Conservation (phyloP, 2,888 invertebrate genomes). For the Bellardia bayeri region DNA sequence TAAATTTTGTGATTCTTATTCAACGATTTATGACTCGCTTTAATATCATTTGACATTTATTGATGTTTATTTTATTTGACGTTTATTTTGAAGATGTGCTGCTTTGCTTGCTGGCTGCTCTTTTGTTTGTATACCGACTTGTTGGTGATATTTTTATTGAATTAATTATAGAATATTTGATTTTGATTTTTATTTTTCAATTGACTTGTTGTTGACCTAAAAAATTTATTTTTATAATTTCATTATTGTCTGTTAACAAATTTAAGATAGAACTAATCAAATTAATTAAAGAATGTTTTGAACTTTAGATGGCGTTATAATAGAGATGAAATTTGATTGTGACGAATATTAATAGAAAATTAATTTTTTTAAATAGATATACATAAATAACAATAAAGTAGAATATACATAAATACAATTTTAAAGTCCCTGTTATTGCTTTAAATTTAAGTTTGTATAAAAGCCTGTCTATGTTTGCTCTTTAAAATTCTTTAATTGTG, state of each 20-base stretch:
- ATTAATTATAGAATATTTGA: conserved; percentile 49
- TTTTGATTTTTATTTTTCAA: conserved; percentile 33
- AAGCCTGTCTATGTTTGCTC: too few relatives aligned
- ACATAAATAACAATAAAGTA: too few relatives aligned
- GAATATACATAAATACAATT: too few relatives aligned
- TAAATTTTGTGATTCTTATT: conserved; percentile 28
- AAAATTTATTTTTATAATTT: conserved; percentile 34
- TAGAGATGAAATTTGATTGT: not conserved
- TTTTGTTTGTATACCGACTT: not conserved
- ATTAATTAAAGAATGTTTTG: not conserved
- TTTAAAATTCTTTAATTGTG: too few relatives aligned
- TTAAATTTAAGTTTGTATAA: too few relatives aligned
- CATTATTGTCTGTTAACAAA: conserved; percentile 23
- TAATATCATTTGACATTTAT: conserved; percentile 79
- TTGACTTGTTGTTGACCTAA: conserved; percentile 57
- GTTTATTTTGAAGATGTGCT: conserved; percentile 31
- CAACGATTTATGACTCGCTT: conserved; percentile 79
- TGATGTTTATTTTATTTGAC: conserved; percentile 75
- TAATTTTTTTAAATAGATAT: too few relatives aligned
- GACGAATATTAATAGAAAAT: not conserved
- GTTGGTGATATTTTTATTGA: conserved; percentile 42
- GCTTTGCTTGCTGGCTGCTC: not conserved
- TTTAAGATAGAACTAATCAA: conserved; percentile 19
- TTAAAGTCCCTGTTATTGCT: too few relatives aligned
- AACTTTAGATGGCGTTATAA: too few relatives aligned